These are phyloP conservation scores for Heterodera carotae DNA, from an alignment of 1,140 invertebrate genomes.

Conservation along the genomic window DNA sequence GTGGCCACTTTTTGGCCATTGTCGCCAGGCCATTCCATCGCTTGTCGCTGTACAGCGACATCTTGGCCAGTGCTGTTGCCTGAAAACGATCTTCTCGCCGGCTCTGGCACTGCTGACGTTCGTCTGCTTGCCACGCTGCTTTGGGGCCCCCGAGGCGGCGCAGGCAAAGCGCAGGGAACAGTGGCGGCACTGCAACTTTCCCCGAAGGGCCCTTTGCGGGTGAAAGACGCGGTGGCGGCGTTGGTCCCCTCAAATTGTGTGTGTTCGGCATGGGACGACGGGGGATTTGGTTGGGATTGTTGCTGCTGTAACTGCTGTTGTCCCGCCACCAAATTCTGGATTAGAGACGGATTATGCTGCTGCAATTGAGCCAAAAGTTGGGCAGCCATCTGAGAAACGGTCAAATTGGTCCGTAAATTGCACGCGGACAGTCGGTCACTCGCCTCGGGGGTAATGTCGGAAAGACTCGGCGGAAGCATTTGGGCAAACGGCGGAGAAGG, in stretches of 20 bases:
- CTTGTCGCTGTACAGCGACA: neutral
- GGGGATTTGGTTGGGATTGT: conserved; percentile 19
- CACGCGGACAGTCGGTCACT: neutral
- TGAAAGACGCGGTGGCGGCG: neutral
- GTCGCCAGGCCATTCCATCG: neutral
- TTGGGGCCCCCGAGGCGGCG: neutral
- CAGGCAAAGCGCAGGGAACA: conserved; percentile 13
- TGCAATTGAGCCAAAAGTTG: conserved; percentile 52
- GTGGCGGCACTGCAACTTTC: conserved; percentile 2
- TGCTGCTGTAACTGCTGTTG: conserved; percentile 47
- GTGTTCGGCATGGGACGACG: conserved; percentile 14
- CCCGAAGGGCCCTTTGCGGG: conserved; percentile 21
- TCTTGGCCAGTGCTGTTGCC: neutral
- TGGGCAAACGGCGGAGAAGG: conserved; percentile 43
- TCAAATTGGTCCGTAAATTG: neutral
- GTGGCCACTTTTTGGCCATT: neutral
- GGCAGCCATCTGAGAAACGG: conserved; percentile 48
- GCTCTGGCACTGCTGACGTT: neutral
- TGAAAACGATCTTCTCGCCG: neutral
- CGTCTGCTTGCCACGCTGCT: neutral
- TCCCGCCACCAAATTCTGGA: conserved; percentile 46
- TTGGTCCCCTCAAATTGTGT: too few species aligned
- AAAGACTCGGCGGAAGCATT: conserved; percentile 27
- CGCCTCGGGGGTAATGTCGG: conserved; percentile 51
- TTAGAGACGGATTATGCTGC: conserved; percentile 51